phyloP scores from a whole-genome alignment of 2,113 vertebrate genomes.

The Oryzias melastigma region DNA sequence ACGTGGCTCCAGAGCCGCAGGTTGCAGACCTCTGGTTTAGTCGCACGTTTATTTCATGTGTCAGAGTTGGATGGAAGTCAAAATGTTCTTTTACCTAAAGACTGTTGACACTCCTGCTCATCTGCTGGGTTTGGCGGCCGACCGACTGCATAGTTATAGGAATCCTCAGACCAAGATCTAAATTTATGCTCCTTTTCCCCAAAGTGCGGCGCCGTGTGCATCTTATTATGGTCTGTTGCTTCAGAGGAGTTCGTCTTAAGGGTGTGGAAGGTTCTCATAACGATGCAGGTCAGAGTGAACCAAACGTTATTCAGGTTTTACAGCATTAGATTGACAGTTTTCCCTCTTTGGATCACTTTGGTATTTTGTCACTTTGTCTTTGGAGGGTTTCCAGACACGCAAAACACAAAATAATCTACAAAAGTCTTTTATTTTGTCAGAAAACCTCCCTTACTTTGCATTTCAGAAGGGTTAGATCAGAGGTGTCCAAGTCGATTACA shows the following conservation, averaged over 20 bases:
- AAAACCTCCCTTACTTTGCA: no score
- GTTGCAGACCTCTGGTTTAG: constrained; percentile 15
- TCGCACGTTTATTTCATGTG: constrained; percentile 54
- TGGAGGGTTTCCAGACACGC: no score
- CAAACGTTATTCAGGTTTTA: no score
- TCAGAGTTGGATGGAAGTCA: constrained; percentile 55
- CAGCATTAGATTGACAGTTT: no score
- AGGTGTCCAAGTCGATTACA: no score
- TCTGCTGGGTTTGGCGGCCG: constrained; percentile 44
- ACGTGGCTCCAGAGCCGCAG: constrained; percentile 28
- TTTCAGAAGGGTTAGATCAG: no score
- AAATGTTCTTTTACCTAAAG: constrained; percentile 52
- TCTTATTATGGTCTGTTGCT: constrained; percentile 59
- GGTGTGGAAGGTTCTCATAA: neutral
- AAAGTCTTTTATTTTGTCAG: no score
- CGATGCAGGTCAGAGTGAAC: neutral
- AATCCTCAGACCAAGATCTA: constrained; percentile 57
- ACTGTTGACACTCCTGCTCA: constrained; percentile 55
- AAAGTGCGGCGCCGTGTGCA: constrained; percentile 36
- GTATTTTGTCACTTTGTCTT: no score
- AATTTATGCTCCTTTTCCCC: constrained; percentile 58
- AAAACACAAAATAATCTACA: no score
- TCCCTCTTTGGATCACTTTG: no score
- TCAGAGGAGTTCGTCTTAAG: constrained; percentile 40
- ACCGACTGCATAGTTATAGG: constrained; percentile 60